A percentile compares a stretch with the other conserved stretches of the same genome.
Conservation (phyloP, 2,797 vertebrate genomes). For the Natrix natrix region DNA sequence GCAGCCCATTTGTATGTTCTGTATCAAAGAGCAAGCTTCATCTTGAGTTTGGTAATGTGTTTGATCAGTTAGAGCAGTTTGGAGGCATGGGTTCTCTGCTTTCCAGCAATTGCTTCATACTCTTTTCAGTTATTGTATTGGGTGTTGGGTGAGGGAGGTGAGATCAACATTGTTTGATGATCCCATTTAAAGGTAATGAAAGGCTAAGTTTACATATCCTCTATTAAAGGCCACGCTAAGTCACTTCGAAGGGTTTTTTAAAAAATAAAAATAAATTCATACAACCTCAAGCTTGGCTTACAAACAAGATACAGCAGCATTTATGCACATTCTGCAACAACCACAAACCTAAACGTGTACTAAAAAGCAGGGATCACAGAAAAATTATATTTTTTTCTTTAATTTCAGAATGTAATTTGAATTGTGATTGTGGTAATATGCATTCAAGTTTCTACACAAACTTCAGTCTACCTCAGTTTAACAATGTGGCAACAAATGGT, state of each 20-base stretch:
- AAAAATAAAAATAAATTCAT: slow-evolving; percentile 48
- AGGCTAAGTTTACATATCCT: slow-evolving; percentile 74
- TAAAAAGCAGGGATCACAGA: slow-evolving; percentile 73
- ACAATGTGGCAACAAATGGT: slow-evolving; percentile 78
- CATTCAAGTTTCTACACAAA: slow-evolving; percentile 89
- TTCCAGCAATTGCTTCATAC: slow-evolving; percentile 59
- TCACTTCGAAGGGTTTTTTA: slow-evolving; percentile 71
- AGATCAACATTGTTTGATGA: slow-evolving; percentile 66
- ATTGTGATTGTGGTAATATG: slow-evolving; percentile 90
- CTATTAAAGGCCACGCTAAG: slow-evolving; percentile 75
- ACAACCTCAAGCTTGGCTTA: slow-evolving; percentile 71
- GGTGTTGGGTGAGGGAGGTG: slow-evolving; percentile 48
- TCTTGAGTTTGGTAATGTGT: slow-evolving; percentile 73
- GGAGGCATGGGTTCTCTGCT: slow-evolving; percentile 49
- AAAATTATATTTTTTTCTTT: slow-evolving; percentile 66
- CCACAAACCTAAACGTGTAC: slow-evolving; percentile 60
- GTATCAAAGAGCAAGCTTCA: slow-evolving; percentile 81
- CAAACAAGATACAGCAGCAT: slow-evolving; percentile 70
- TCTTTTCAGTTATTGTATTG: slow-evolving; percentile 68
- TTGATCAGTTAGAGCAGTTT: slow-evolving; percentile 56
- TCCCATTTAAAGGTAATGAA: slow-evolving; percentile 72
- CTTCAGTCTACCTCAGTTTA: slow-evolving; percentile 91
- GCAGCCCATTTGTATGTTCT: slow-evolving; percentile 75
- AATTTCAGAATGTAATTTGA: slow-evolving; percentile 88
- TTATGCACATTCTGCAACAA: slow-evolving; percentile 75